phyloP scores from a whole-genome alignment of 2,797 vertebrate genomes.

The Aplochiton taeniatus region DNA sequence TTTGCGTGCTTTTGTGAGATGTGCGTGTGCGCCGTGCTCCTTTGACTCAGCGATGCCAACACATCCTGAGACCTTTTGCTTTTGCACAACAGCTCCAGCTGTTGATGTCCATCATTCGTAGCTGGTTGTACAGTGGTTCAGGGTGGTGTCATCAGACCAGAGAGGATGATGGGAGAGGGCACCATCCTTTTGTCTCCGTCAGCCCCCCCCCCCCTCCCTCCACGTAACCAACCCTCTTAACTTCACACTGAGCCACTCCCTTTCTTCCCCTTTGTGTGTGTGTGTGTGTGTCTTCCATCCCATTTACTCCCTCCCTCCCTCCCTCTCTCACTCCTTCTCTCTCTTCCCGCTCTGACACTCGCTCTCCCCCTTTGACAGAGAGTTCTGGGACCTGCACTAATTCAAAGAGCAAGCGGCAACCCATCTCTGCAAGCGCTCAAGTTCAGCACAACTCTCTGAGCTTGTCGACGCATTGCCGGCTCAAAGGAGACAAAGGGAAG shows the following conservation, averaged over 20 bases:
- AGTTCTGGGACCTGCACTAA: conserved; percentile 41
- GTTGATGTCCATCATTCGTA: not conserved
- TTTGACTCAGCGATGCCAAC: not conserved
- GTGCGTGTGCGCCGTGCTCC: not conserved
- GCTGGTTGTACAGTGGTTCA: not conserved
- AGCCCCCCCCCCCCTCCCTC: too few relatives aligned
- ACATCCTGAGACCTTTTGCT: not conserved
- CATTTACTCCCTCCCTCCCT: not conserved
- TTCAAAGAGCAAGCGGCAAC: conserved; percentile 61
- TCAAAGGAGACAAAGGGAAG: conserved; percentile 68
- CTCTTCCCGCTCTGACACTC: not conserved
- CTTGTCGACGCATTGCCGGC: conserved; percentile 58
- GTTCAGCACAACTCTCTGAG: conserved; percentile 59
- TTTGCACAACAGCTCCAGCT: not conserved
- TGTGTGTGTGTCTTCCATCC: not conserved
- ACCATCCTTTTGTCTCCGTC: too few relatives aligned
- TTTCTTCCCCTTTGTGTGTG: not conserved
- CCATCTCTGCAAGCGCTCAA: conserved; percentile 55
- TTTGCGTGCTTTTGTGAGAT: not conserved
- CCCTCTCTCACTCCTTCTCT: not conserved
- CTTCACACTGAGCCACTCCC: too few relatives aligned
- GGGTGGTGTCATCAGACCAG: conserved; percentile 12
- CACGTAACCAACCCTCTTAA: not conserved
- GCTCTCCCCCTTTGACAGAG: conserved; percentile 1
- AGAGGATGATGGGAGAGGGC: conserved; percentile 28